phyloP scores from a whole-genome alignment of 1,140 invertebrate genomes.

The Drosophila suzukii region DNA sequence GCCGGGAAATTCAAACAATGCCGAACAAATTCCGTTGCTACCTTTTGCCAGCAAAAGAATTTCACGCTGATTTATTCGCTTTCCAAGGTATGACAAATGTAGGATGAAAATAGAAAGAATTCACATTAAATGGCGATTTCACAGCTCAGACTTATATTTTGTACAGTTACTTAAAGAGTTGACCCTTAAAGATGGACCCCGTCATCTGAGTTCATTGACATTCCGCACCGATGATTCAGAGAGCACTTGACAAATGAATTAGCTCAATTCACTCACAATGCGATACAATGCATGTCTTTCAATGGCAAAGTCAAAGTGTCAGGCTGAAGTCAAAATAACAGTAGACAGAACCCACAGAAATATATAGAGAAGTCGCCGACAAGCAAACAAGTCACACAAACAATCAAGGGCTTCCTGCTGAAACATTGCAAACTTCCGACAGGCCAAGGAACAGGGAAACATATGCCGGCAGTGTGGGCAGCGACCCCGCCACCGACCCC shows the following conservation, averaged over 20 bases:
- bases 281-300: constrained; percentile 73
- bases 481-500: constrained; percentile 13
- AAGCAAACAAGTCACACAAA: constrained; percentile 60
- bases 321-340: constrained; percentile 76
- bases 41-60: constrained; percentile 60
- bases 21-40: constrained; percentile 51
- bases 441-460: constrained; percentile 65
- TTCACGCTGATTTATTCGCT: constrained; percentile 75
- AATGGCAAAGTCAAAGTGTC: constrained; percentile 78
- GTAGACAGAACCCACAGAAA: constrained; percentile 50
- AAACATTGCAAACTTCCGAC: constrained; percentile 82
- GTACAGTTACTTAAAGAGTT: neutral
- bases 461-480: constrained; percentile 73
- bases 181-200: constrained; percentile 1
- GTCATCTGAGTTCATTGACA: constrained; percentile 36
- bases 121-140: constrained; percentile 18
- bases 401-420: constrained; percentile 77
- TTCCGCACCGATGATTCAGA: constrained; percentile 62
- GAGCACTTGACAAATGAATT: constrained; percentile 79
- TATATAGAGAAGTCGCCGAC: constrained; percentile 30
- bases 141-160: neutral
- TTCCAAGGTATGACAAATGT: constrained; percentile 23
- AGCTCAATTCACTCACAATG: constrained; percentile 64
- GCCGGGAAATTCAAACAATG: constrained; percentile 57
- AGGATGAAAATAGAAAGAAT: constrained; percentile 16